Evolutionary conservation across 2,113 vertebrate species (phyloP).

Genomic region (Atrichornis clamosus): DNA sequence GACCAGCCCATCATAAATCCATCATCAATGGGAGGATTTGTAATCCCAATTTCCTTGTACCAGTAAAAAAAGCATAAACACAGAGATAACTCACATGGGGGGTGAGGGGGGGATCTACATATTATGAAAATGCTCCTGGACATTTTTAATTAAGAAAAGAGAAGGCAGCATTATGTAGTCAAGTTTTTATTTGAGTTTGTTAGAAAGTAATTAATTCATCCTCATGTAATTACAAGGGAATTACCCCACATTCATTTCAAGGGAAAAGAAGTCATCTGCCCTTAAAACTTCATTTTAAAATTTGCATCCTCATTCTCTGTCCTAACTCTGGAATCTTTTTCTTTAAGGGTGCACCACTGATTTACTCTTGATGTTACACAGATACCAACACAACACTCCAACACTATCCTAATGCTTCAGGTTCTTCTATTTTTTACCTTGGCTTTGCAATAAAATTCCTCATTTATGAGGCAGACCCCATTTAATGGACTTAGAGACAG

Average conservation of each 20-base stretch:
- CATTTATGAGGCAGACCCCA: neutral
- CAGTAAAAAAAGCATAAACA: neutral
- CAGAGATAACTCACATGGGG: neutral
- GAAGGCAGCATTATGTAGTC: neutral
- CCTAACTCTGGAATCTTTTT: neutral
- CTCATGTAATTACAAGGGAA: constrained; percentile 29
- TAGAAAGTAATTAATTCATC: constrained; percentile 59
- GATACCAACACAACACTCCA: neutral
- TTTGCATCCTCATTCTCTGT: neutral
- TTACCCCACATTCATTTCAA: constrained; percentile 15
- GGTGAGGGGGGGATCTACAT: neutral
- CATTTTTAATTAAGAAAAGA: constrained; percentile 27
- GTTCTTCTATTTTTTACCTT: neutral
- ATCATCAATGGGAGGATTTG: neutral
- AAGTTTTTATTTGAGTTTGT: constrained; percentile 29
- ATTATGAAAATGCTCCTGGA: neutral
- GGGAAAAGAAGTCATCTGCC: constrained; percentile 1
- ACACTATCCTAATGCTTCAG: neutral
- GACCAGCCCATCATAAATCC: neutral
- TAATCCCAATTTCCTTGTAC: neutral
- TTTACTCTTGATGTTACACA: neutral
- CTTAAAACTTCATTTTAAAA: constrained; percentile 23
- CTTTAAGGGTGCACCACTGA: neutral
- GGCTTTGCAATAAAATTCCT: neutral
- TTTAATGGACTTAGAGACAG: neutral